These are phyloP conservation scores for Mamestra brassicae DNA, from an alignment of 2,888 invertebrate species.

Conservation along the genomic window DNA sequence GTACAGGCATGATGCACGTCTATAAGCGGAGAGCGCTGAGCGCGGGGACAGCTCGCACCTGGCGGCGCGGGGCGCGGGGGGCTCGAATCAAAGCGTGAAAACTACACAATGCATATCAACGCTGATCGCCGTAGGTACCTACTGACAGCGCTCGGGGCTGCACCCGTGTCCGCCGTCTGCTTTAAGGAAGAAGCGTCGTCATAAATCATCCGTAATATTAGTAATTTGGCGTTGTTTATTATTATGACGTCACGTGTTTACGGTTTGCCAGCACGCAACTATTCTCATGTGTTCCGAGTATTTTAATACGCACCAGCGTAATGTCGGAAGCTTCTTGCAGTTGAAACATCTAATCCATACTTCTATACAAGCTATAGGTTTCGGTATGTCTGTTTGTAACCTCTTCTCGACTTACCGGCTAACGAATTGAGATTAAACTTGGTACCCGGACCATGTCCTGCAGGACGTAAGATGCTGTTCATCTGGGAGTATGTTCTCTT, in stretches of 20 bases:
- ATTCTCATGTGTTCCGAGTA: slow-evolving; percentile 55
- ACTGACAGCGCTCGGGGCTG: background rate
- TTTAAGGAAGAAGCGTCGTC: slow-evolving; percentile 42
- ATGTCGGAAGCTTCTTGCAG: slow-evolving; percentile 24
- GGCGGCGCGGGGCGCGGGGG: slow-evolving; percentile 5
- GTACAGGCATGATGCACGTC: slow-evolving; percentile 10
- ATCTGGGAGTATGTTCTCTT: too few species aligned
- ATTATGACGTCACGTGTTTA: slow-evolving; percentile 68
- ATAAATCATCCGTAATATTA: slow-evolving; percentile 68
- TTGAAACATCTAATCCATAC: slow-evolving; percentile 32
- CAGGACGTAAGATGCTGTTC: too few species aligned
- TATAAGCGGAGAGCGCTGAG: background rate
- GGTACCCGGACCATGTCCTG: too few species aligned
- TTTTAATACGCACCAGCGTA: slow-evolving; percentile 45
- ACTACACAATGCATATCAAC: slow-evolving; percentile 4
- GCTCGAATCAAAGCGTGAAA: slow-evolving; percentile 5
- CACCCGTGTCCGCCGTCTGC: background rate
- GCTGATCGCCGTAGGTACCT: background rate
- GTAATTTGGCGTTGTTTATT: slow-evolving; percentile 67
- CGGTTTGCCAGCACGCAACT: slow-evolving; percentile 56
- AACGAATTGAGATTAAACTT: too few species aligned
- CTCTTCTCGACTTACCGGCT: too few species aligned
- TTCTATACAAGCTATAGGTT: too few species aligned
- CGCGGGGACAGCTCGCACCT: slow-evolving; percentile 27
- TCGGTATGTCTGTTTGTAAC: too few species aligned